These are phyloP conservation scores for Thera britannica DNA, from an alignment of 2,888 invertebrate genomes.

Conservation along the genomic window DNA sequence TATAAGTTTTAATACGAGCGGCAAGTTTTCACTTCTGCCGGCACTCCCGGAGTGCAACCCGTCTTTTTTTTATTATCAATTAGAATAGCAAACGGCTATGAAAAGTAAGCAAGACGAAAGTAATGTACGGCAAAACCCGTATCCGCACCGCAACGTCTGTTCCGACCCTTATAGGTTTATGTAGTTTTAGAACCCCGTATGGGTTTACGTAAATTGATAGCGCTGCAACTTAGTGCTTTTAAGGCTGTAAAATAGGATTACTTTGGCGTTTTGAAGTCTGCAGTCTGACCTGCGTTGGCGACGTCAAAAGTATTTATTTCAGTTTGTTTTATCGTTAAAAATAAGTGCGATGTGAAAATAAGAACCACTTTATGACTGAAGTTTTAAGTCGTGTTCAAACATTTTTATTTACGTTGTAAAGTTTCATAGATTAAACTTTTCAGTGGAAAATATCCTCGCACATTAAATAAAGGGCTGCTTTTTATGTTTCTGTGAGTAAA, in stretches of 20 bases:
- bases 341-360: conserved; percentile 5
- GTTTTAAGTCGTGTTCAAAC: conserved; percentile 4
- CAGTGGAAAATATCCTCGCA: no score
- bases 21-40: no score
- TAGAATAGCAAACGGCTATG: no score
- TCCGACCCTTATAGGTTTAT: conserved; percentile 21
- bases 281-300: conserved; percentile 24
- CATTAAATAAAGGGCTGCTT: no score
- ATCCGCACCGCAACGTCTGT: conserved; percentile 3
- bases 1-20: no score
- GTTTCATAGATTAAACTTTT: background rate
- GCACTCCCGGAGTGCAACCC: no score
- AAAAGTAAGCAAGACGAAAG: no score
- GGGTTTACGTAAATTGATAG: conserved; percentile 38
- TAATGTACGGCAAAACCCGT: background rate
- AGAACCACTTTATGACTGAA: conserved; percentile 4
- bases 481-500: no score
- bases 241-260: conserved; percentile 34
- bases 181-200: conserved; percentile 29
- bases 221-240: conserved; percentile 34
- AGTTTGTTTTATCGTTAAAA: conserved; percentile 13
- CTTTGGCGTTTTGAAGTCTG: conserved; percentile 34
- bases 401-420: background rate
- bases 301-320: conserved; percentile 15
- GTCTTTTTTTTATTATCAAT: no score